phyloP scores from a whole-genome alignment of 2,113 vertebrate genomes.

The Heptranchias perlo region DNA sequence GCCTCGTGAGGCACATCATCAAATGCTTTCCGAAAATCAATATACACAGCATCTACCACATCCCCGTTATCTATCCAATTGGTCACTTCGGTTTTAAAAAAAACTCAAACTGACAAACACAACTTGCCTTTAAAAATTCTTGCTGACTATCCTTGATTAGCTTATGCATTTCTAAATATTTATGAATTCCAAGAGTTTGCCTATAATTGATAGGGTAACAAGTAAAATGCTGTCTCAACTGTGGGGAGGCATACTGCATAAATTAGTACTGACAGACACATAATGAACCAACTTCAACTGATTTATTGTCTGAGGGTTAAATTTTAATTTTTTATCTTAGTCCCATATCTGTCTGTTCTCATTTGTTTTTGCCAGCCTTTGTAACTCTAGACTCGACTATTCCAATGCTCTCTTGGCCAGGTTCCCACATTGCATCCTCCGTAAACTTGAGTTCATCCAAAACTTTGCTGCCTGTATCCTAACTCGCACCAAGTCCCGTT shows the following conservation, averaged over 20 bases:
- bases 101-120: not conserved
- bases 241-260: not conserved
- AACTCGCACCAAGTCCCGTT: too few relatives aligned
- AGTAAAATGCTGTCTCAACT: not conserved
- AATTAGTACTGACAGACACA: not conserved
- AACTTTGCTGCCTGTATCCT: too few relatives aligned
- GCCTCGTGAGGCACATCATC: not conserved
- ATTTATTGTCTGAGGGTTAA: not conserved
- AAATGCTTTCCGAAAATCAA: not conserved
- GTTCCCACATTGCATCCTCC: too few relatives aligned
- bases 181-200: not conserved
- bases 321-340: not conserved
- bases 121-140: not conserved
- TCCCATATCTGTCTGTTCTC: not conserved
- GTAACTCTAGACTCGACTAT: too few relatives aligned
- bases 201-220: not conserved
- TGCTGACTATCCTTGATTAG: not conserved
- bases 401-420: too few relatives aligned
- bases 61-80: not conserved
- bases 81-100: not conserved
- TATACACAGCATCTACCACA: not conserved
- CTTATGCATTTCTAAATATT: too few relatives aligned
- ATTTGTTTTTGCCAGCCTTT: not conserved
- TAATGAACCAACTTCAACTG: not conserved
- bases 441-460: too few relatives aligned